Conservation (phyloP, 2,888 invertebrate species). For the Pseudococcus viburni region DNA sequence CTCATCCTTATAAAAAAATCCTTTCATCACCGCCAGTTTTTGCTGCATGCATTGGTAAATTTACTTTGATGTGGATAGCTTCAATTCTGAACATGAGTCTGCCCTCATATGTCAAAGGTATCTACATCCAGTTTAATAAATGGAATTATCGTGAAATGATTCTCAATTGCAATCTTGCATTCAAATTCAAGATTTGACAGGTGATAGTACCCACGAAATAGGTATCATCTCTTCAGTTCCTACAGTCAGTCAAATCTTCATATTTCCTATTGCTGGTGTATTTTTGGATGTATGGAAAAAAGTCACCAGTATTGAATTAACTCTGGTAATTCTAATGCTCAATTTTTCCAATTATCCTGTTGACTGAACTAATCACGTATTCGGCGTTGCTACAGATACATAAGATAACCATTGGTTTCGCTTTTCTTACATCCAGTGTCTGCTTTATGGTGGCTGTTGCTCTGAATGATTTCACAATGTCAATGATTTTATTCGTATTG, state of each 20-base stretch:
- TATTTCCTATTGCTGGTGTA: not conserved
- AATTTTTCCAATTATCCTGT: too few relatives aligned
- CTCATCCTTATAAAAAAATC: conserved; percentile 1
- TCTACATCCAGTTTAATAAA: too few relatives aligned
- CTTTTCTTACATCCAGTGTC: not conserved
- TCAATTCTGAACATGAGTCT: not conserved
- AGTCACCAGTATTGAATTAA: not conserved
- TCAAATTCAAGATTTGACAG: not conserved
- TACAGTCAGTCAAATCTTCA: not conserved
- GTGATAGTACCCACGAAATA: not conserved
- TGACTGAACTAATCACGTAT: not conserved
- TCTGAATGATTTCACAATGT: not conserved
- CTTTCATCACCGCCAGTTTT: not conserved
- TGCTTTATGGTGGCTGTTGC: not conserved
- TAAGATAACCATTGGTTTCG: not conserved
- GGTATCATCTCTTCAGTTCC: not conserved
- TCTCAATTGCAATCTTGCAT: not conserved
- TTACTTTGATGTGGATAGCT: not conserved
- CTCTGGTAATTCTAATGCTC: not conserved
- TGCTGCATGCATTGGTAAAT: not conserved
- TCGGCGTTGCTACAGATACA: not conserved
- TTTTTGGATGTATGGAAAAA: not conserved
- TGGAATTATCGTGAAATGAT: not conserved
- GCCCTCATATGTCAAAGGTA: not conserved
- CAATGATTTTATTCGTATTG: not conserved